Evolutionary conservation across 2,888 invertebrate genomes (phyloP).

Genomic region (Machimus rusticus): DNA sequence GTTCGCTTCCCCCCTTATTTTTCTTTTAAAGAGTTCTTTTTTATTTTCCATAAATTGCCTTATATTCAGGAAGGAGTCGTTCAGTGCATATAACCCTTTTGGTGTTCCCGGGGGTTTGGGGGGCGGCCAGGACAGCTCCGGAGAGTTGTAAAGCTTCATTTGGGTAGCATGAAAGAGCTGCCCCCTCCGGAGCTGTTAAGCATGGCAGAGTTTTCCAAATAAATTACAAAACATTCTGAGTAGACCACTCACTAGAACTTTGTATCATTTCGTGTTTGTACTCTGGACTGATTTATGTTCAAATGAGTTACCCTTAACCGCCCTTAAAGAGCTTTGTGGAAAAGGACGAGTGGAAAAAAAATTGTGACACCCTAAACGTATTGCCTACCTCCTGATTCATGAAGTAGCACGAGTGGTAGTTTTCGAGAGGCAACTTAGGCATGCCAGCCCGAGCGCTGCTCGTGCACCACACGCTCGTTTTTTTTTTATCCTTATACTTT

Average conservation of each 20-base stretch:
- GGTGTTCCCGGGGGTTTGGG: neutral
- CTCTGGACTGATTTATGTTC: slow-evolving; percentile 23
- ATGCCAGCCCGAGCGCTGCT: neutral
- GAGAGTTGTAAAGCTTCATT: slow-evolving; percentile 24
- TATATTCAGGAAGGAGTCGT: neutral
- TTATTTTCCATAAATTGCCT: neutral
- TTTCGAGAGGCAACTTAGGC: neutral
- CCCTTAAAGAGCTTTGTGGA: slow-evolving; percentile 27
- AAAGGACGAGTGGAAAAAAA: slow-evolving; percentile 18
- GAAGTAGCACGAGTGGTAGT: neutral
- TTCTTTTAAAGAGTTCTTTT: neutral
- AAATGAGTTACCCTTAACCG: slow-evolving; percentile 36
- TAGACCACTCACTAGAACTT: slow-evolving; percentile 21
- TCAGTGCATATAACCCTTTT: neutral
- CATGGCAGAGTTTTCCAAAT: slow-evolving; percentile 7
- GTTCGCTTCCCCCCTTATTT: neutral
- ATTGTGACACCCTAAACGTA: slow-evolving; percentile 12
- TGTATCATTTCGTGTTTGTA: slow-evolving; percentile 10
- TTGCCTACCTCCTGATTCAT: slow-evolving; percentile 4
- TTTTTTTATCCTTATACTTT: neutral
- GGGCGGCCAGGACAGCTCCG: neutral
- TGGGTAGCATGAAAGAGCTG: slow-evolving; percentile 6
- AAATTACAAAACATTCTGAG: slow-evolving; percentile 9
- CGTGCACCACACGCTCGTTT: neutral
- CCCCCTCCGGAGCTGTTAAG: slow-evolving; percentile 2